Percentiles rank a stretch among this genome's conserved stretches.
phyloP scores from a whole-genome alignment of 2,797 vertebrate genomes.

The Vipera latastei region DNA sequence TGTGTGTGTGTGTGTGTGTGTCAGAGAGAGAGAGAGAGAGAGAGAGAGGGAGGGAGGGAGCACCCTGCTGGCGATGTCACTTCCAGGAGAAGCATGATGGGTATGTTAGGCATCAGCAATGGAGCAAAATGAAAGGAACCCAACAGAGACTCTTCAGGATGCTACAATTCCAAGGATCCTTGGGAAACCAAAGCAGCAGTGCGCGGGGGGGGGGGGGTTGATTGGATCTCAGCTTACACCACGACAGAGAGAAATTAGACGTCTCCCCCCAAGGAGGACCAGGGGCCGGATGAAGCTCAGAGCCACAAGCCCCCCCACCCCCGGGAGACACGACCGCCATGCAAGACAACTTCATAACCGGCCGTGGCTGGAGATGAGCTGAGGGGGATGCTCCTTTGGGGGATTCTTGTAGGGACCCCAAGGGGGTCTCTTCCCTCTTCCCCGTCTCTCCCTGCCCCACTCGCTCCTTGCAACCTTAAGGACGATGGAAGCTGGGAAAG shows the following conservation, averaged over 20 bases:
- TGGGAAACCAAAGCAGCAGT: not conserved
- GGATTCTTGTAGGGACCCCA: not conserved
- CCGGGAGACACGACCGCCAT: accelerated
- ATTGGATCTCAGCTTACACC: not conserved
- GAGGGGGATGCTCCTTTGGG: not conserved
- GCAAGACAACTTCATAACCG: not conserved
- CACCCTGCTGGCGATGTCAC: not conserved
- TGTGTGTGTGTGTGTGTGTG: not conserved
- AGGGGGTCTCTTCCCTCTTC: too few species aligned
- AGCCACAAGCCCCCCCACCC: not conserved
- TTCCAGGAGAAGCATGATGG: not conserved
- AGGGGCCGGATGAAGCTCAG: not conserved
- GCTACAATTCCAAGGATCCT: not conserved
- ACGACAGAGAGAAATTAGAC: not conserved
- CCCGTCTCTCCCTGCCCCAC: not conserved
- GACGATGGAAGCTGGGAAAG: not conserved
- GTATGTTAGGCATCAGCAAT: not conserved
- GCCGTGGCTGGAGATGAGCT: not conserved
- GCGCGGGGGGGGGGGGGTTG: too few species aligned
- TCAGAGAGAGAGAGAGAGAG: too few species aligned
- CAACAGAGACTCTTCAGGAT: not conserved
- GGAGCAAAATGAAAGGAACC: not conserved
- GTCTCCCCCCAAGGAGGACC: too few species aligned
- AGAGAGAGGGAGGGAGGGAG: too few species aligned
- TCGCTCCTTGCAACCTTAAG: not conserved